Percentiles rank a stretch among this genome's conserved stretches.
phyloP scores from a whole-genome alignment of 1,140 invertebrate genomes.

The Ips typographus region DNA sequence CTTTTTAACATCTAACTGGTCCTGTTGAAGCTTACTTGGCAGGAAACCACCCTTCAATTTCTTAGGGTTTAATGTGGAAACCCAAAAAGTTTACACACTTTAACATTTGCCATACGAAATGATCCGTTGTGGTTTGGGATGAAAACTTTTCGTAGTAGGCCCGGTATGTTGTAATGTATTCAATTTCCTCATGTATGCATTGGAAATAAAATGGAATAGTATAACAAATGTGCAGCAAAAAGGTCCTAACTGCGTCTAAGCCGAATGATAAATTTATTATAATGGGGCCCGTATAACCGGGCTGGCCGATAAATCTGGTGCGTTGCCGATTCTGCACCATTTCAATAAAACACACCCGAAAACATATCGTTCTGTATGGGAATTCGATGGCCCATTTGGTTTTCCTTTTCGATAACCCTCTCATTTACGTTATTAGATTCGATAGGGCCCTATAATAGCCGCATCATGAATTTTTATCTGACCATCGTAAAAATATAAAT shows the following conservation, averaged over 20 bases:
- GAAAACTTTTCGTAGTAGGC: neutral
- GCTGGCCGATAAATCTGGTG: conserved; percentile 38
- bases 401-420: conserved; percentile 16
- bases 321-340: conserved; percentile 31
- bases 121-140: no score
- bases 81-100: no score
- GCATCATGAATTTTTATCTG: no score
- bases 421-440: conserved; percentile 5
- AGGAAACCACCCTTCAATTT: no score
- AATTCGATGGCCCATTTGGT: conserved; percentile 22
- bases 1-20: no score
- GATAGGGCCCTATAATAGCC: neutral
- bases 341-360: conserved; percentile 27
- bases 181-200: conserved; percentile 1
- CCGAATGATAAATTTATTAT: conserved; percentile 48
- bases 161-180: neutral
- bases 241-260: conserved; percentile 43
- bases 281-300: conserved; percentile 31
- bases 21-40: no score
- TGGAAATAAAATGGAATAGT: conserved; percentile 43
- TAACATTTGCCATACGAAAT: no score
- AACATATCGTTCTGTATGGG: conserved; percentile 22
- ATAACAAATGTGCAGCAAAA: conserved; percentile 47
- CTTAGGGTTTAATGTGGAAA: no score
- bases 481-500: no score